Evolutionary conservation across 2,113 vertebrate genomes (phyloP), one percentile per base, ranked within the genome.

Genomic region (Bos javanicus): DNA sequence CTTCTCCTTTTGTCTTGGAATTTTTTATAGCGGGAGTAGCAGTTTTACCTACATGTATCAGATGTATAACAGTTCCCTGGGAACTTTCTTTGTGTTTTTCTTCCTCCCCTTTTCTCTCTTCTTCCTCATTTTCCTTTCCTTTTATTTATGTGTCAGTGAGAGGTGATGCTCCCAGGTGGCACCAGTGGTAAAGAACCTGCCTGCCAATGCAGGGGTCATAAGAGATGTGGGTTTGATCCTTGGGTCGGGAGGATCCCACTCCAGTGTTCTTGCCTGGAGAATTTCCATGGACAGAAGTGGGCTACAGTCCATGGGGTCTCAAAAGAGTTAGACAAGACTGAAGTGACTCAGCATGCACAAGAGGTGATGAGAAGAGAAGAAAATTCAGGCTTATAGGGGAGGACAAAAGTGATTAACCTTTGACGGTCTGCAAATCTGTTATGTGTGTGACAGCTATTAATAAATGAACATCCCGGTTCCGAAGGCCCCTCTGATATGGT

Each of bases 131-230:
- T 93, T 71, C 48, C 60, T 84, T 62, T 64, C 48, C 36, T 87
- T 87, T 88, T 50, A 60, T 92, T 74, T 97, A 36, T 30, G 62
- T 64, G 84, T 33, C 4, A 16, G 64, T 86, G 83, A 94, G n/a
- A 28, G 17, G 21, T 71, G 23, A 80, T 50, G 36, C 33, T 67
- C 33, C 33, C 33, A 21, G 33, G 2, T 21, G 64, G 64, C 17
- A 36, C 33, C 28, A 19, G 33, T 36, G 64, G 64, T 36, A 67
- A 67, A 67, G 33, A 74, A 6, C 21, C 36, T 25, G 36, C 67
- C 67, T 7, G 36, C 67, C 67, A 74, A 13, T 39, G 36, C 36
- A 74, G 21, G 67, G 21, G 5, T 74, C 36, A 39, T 74, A 13
- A 43, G 71, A 74, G 19, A 43, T 74, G 21, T 43, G 36, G 11